Percentiles rank a stretch among this genome's conserved stretches.
Evolutionary conservation across 2,888 invertebrate genomes (phyloP).

Genomic region (Aphidoletes aphidimyza): DNA sequence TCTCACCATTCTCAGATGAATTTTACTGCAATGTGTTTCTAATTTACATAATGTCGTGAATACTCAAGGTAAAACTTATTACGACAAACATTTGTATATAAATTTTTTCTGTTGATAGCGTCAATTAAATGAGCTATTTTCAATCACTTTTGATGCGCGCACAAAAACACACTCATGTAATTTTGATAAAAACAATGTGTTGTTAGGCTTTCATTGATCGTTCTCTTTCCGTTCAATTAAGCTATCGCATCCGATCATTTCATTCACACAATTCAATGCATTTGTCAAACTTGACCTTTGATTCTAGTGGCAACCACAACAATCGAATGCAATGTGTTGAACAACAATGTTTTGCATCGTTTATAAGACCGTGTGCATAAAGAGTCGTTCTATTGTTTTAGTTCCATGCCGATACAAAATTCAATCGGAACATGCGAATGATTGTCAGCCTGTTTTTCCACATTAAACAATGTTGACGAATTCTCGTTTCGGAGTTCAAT

Average conservation of each 20-base stretch:
- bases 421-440: no score
- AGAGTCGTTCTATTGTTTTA: no score
- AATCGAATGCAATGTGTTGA: no score
- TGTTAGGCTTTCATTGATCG: neutral
- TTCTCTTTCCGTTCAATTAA: neutral
- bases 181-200: neutral
- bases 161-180: neutral
- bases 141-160: neutral
- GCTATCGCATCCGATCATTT: neutral
- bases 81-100: neutral
- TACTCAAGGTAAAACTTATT: neutral
- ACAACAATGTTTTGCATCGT: no score
- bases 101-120: no score
- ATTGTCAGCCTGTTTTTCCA: no score
- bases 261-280: neutral
- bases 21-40: neutral
- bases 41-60: neutral
- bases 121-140: no score
- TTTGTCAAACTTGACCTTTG: constrained; percentile 5
- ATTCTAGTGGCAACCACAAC: neutral
- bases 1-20: no score
- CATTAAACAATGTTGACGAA: no score
- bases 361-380: no score
- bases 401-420: no score
- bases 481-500: no score